Conservation (phyloP, 2,113 vertebrate species). For the Epinephelus cyanopodus region DNA sequence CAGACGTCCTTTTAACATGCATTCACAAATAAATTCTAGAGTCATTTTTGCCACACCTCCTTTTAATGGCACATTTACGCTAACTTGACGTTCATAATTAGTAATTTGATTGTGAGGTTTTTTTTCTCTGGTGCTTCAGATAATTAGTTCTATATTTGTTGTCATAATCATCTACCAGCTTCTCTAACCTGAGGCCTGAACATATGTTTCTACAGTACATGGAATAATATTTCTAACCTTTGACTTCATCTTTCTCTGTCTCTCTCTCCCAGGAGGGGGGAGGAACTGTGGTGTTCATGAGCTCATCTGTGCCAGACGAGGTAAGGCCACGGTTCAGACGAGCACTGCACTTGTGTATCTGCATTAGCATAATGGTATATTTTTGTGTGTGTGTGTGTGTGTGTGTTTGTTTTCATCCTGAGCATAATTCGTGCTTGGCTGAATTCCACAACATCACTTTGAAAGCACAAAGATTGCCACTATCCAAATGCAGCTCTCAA, state of each 20-base stretch:
- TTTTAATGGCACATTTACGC: neutral
- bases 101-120: neutral
- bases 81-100: neutral
- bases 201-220: conserved; percentile 43
- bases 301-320: conserved; percentile 96
- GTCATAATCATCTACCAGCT: conserved; percentile 47
- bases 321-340: conserved; percentile 77
- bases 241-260: conserved; percentile 35
- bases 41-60: neutral
- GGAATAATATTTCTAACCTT: conserved; percentile 23
- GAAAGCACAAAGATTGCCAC: neutral
- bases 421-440: neutral
- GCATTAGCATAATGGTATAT: neutral
- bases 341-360: neutral
- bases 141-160: conserved; percentile 29
- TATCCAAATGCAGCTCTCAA: neutral
- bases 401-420: conserved; percentile 22
- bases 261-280: conserved; percentile 89
- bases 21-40: neutral
- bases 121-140: conserved; percentile 6
- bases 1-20: no score
- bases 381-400: neutral
- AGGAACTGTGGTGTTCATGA: conserved; percentile 96
- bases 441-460: neutral
- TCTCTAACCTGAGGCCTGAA: conserved; percentile 32